These are phyloP conservation scores for Diarsia rubi DNA, from an alignment of 2,888 invertebrate genomes.

Conservation along the genomic window DNA sequence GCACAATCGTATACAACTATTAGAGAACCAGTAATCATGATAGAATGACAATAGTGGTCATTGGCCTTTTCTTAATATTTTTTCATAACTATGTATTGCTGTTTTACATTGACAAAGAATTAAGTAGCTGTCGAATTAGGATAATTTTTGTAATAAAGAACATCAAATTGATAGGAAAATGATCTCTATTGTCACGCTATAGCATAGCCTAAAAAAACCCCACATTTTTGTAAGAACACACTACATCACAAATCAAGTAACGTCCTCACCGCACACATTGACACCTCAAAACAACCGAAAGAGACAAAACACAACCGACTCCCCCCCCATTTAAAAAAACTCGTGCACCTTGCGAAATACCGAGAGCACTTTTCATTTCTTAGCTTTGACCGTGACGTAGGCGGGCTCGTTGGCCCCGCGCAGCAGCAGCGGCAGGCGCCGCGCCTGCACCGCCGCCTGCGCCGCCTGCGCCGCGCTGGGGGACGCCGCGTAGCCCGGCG, in stretches of 20 bases:
- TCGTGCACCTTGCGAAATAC: slow-evolving; percentile 89
- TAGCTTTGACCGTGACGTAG: slow-evolving; percentile 83
- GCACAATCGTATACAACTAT: background rate
- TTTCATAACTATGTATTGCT: background rate
- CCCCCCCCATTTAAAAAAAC: slow-evolving; percentile 69
- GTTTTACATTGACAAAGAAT: background rate
- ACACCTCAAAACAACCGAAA: slow-evolving; percentile 17
- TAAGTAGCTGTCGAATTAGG: background rate
- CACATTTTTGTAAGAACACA: background rate
- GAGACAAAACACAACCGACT: slow-evolving; percentile 38
- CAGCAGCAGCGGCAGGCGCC: slow-evolving; percentile 35
- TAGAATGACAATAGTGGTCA: background rate
- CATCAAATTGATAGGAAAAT: background rate
- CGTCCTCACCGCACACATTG: slow-evolving; percentile 9
- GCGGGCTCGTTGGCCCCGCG: slow-evolving; percentile 73
- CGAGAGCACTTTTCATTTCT: slow-evolving; percentile 87
- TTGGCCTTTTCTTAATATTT: background rate
- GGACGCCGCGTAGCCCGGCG: slow-evolving; percentile 71
- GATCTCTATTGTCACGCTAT: background rate
- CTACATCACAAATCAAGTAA: slow-evolving; percentile 6
- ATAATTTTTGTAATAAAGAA: background rate
- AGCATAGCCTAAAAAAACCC: background rate
- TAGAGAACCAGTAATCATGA: background rate
- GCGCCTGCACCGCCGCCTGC: background rate
- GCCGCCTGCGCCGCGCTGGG: background rate